Conservation (phyloP, 1,140 invertebrate species). For the Plodia interpunctella region DNA sequence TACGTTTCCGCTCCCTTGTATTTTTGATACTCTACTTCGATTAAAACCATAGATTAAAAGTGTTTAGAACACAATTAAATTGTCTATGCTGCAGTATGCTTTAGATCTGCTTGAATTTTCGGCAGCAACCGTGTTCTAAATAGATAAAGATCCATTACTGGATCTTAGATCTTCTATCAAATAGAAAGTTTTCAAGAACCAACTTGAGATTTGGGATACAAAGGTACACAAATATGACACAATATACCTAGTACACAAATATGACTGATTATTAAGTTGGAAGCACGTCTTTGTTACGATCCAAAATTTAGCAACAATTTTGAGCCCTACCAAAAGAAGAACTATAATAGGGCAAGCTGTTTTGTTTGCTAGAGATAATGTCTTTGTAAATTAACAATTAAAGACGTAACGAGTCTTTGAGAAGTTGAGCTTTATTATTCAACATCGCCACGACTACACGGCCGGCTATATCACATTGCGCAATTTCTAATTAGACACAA, state of each 20-base stretch:
- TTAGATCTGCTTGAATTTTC: background rate
- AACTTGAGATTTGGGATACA: too few relatives aligned
- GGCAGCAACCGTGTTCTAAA: background rate
- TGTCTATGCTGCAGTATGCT: slow-evolving; percentile 18
- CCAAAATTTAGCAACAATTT: background rate
- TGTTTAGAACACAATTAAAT: slow-evolving; percentile 36
- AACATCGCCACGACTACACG: slow-evolving; percentile 28
- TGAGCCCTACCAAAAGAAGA: background rate
- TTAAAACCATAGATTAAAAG: slow-evolving; percentile 29
- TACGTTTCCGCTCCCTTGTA: slow-evolving; percentile 32
- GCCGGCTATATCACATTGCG: slow-evolving; percentile 32
- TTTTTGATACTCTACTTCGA: slow-evolving; percentile 42
- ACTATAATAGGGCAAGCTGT: background rate
- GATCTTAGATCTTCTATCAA: too few relatives aligned
- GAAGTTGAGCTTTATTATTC: slow-evolving; percentile 12
- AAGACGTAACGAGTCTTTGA: background rate
- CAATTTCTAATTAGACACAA: slow-evolving; percentile 29
- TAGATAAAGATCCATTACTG: too few relatives aligned
- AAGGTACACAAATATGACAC: too few relatives aligned
- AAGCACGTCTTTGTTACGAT: too few relatives aligned
- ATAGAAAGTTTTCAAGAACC: too few relatives aligned
- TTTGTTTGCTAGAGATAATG: background rate
- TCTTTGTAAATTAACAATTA: slow-evolving; percentile 6
- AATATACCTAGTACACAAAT: too few relatives aligned
- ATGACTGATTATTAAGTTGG: too few relatives aligned